Base-by-base conservation (phyloP, 2,888 invertebrate species). In the Nephrotoma appendiculata region DNA sequence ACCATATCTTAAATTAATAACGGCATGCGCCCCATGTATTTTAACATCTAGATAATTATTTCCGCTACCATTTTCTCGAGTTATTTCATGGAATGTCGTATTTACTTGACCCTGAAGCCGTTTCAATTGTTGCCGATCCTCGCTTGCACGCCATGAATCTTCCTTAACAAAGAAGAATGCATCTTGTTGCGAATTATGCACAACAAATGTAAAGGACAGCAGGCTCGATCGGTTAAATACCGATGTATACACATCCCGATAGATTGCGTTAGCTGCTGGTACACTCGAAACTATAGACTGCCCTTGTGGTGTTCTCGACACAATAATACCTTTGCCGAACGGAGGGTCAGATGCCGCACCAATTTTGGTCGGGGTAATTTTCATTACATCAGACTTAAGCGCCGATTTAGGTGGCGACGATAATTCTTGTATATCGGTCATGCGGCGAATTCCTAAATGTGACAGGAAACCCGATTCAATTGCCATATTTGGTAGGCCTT, bases 161-260 rank as follows among this genome's bases (percentile, higher is more conserved):
- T 97, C 97, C 90, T 98, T 98, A 19, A 98, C 97, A 90, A 98
- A 98, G 92, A 96, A 97, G 92, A 98, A 98, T 11, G 97, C 96
- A 90, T 98, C 98, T 90, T 97, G 97, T 90, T 96, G 96, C 19
- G 96, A 96, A 88, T 95, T 96, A 91, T 97, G 97, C 44, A 97
- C 95, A 86, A 97, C 95, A 90, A 97, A 96, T 11, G 96, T 96
- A 91, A 97, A 97, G 52, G 97, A 97, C 89, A 98, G 92, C 89
- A 98, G 93, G 91, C 95, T 96, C 0, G 97, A 97, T 89, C 97
- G 94, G 91, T 98, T 98, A 91, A 98, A 97, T 5, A 98, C 97
- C 0, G 97, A 96, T 3, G 97, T 98, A 90, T 98, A 97, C 2
- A 98, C 98, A 91, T 98, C 98, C 45, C 96, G 93, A 91, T 97